Evolutionary conservation across 1,140 invertebrate species (phyloP).

Genomic region (Pseudobourletiella spinata): DNA sequence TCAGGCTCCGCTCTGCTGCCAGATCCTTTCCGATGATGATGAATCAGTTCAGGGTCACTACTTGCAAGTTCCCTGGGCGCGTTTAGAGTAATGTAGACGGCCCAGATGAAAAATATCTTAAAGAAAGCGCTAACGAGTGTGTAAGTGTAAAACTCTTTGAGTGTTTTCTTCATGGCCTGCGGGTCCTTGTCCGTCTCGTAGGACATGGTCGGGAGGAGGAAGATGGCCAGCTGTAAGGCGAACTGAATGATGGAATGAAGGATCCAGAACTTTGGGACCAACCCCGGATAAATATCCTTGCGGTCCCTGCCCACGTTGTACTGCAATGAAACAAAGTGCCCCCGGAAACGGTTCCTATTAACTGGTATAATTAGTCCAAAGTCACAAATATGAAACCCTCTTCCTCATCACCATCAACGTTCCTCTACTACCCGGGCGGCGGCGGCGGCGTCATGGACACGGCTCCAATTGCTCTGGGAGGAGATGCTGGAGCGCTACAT

Average conservation of each 20-base stretch:
- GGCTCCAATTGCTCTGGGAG: too few species aligned
- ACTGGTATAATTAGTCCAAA: too few species aligned
- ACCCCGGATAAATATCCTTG: constrained; percentile 9
- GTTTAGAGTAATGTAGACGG: neutral
- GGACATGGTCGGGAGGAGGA: neutral
- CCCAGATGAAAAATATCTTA: neutral
- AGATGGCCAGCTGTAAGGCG: neutral
- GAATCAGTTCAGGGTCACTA: too few species aligned
- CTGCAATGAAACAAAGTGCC: neutral
- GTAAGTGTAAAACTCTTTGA: constrained; percentile 5
- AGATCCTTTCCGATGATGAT: too few species aligned
- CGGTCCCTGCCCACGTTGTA: neutral
- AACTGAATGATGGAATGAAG: neutral
- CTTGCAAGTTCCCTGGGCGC: too few species aligned
- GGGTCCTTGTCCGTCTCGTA: neutral
- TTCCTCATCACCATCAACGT: too few species aligned
- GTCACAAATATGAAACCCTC: too few species aligned
- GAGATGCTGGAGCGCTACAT: too few species aligned
- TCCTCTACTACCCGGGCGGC: too few species aligned
- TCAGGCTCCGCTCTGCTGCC: too few species aligned
- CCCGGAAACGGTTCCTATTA: too few species aligned
- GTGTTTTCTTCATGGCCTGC: neutral
- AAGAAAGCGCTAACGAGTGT: neutral
- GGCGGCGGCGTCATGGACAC: too few species aligned
- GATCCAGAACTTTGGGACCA: constrained; percentile 1